Base-by-base conservation (phyloP, 2,113 vertebrate species). In the Zosterops hypoxanthus region DNA sequence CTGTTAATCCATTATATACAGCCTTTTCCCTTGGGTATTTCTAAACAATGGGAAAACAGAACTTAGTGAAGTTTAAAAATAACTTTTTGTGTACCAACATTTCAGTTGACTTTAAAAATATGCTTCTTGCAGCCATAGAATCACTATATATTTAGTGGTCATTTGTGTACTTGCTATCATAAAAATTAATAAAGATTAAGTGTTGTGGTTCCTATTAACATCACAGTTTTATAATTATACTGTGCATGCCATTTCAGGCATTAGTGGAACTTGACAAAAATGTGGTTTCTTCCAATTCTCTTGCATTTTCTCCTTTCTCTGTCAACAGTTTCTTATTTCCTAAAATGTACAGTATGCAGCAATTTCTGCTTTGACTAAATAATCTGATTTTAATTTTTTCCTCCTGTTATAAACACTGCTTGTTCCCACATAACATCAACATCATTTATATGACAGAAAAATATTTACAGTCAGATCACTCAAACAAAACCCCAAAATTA, bases 21-120 rank as follows among this genome's bases (percentile, higher is more conserved):
- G 66, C 8, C 49, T 75, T 44, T 83, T 88, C 92, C 72, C 82
- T 36, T 52, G 47, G n/a, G 63, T 86, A 86, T 61, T 86, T 88
- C 69, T 69, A 86, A 92, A 92, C 88, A 93, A 94, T 69, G 69
- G 69, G 83, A 94, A 88, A 90, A 19, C 20, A 78, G 57, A 78
- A 93, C 36, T 88, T 86, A 68, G 8, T 71, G 21, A 88, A 53
- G 36, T 75, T 94, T 82, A 61, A 92, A 93, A 94, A 76, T 71
- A 90, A 78, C 76, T 59, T 86, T 83, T 34, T 88, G 71, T 73
- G 55, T 77, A 91, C 39, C 63, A 82, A 33, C 25, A 66, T 52
- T 83, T 90, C 60, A 49, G 57, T 63, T 94, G 78, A 60, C 34
- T 92, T 88, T 68, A 46, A 65, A 90, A 82, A 78, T 42, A 84